Evolutionary conservation across 2,888 invertebrate genomes (phyloP).

Genomic region (Brenthis daphne): DNA sequence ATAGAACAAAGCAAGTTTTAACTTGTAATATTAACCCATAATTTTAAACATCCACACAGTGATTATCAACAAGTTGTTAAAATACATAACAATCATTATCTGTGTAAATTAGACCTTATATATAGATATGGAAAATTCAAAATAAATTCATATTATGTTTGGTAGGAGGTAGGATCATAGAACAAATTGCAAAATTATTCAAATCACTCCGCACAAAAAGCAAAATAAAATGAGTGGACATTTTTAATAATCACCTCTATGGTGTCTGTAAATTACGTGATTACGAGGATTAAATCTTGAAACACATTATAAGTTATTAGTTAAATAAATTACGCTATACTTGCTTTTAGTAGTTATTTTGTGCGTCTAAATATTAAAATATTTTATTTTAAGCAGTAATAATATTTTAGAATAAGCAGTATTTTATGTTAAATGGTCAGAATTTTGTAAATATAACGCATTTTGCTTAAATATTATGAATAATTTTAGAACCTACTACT

Average conservation of each 20-base stretch:
- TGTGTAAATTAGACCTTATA: constrained; percentile 6
- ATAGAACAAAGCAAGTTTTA: constrained; percentile 10
- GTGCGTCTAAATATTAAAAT: background rate
- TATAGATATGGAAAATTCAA: background rate
- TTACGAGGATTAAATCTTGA: constrained; percentile 5
- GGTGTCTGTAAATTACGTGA: constrained; percentile 17
- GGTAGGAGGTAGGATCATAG: constrained; percentile 22
- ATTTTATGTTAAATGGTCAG: no score
- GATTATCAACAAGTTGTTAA: constrained; percentile 37
- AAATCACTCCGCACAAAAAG: constrained; percentile 49
- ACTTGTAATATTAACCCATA: constrained; percentile 19
- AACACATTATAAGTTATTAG: constrained; percentile 7
- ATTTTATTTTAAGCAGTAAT: no score
- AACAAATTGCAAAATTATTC: constrained; percentile 69
- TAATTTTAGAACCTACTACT: no score
- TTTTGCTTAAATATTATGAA: no score
- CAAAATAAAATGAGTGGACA: constrained; percentile 23
- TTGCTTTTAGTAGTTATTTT: background rate
- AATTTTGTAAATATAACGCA: no score
- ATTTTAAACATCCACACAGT: constrained; percentile 25
- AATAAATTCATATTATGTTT: background rate
- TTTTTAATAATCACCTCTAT: constrained; percentile 16
- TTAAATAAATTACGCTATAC: background rate
- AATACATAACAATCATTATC: constrained; percentile 1
- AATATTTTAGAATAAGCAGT: no score